A percentile compares a stretch with the other conserved stretches of the same genome.
Evolutionary conservation across 2,888 invertebrate genomes (phyloP).

Genomic region (Crocallis elinguaria): DNA sequence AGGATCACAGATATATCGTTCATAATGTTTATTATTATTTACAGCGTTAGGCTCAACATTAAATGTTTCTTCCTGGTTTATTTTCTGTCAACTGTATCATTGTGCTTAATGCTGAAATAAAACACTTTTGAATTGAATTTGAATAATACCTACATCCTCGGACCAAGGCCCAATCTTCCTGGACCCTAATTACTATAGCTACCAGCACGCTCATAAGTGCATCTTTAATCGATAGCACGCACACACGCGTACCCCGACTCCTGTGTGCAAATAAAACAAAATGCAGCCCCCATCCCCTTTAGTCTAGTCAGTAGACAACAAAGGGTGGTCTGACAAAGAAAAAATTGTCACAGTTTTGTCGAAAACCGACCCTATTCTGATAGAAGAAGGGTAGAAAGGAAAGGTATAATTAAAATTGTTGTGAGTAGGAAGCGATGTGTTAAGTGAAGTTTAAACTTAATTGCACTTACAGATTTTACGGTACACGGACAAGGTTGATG

Average conservation of each 20-base stretch:
- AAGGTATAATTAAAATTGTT: conserved; percentile 32
- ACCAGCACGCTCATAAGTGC: too few species aligned
- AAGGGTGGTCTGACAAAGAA: conserved; percentile 67
- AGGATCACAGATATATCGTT: too few species aligned
- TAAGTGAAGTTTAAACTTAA: conserved; percentile 76
- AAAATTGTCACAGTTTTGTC: conserved; percentile 19
- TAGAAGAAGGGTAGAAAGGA: conserved; percentile 28
- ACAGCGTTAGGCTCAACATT: too few species aligned
- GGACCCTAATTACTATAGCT: too few species aligned
- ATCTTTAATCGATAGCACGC: conserved; percentile 53
- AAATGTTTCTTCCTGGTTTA: too few species aligned
- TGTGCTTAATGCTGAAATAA: too few species aligned
- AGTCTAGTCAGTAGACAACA: conserved; percentile 81
- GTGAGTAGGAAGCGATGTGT: conserved; percentile 71
- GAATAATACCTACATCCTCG: too few species aligned
- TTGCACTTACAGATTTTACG: conserved; percentile 78
- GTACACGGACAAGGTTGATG: conserved; percentile 46
- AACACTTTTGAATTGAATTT: too few species aligned
- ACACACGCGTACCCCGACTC: conserved; percentile 49
- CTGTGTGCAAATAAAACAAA: conserved; percentile 77
- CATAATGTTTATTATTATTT: too few species aligned
- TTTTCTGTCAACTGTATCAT: too few species aligned
- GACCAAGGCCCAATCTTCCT: too few species aligned
- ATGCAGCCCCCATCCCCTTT: conserved; percentile 61
- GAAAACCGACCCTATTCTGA: conserved; percentile 43